Evolutionary conservation across 2,888 invertebrate genomes (phyloP), one percentile per base, ranked within the genome.

Genomic region (Azorinus chamasolen): DNA sequence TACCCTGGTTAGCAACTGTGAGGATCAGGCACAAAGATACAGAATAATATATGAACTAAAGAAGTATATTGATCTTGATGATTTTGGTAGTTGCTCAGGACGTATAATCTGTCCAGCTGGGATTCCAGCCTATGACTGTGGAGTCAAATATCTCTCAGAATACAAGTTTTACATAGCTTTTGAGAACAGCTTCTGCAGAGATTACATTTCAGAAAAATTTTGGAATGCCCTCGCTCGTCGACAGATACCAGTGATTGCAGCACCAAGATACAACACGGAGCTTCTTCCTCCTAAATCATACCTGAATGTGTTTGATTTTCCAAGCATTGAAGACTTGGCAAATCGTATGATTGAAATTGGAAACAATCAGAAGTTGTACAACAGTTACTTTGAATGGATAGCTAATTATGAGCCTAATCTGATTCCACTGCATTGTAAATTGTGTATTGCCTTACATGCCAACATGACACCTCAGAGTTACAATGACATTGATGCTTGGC

Each of bases 191-290:
- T 80, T 85, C 58, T 88, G 87, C 58, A 65, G 72, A 41, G 88
- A 87, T 32, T 88, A 88, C 55, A 70, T 88, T 18, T 82, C 84
- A 0, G 87, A 88, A 53, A 88, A 88, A 62, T 87, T 83, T 58
- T 88, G 86, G 87, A 69, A 78, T 20, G 79, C 87, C 1, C 51
- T 87, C 27, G 27, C 53, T 10, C 61, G 83, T 22, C 61, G 77
- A 2, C 84, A 86, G 41, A 79, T 88, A 25, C 87, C 87, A 0
- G 82, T 88, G 8, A 88, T 88, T n/a, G 77, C 80, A 5, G 85
- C 86, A 41, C 83, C 83, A 45, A 75, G 68, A 16, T 70, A 70
- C 5, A 77, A 79, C n/a, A 59, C 57, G 22, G 74, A 71, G n/a
- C 55, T 63, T 2, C 68, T 81, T 10, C 71, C 71, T 8, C 68